Base-by-base conservation (phyloP, 2,797 vertebrate genomes). In the Helostoma temminkii region DNA sequence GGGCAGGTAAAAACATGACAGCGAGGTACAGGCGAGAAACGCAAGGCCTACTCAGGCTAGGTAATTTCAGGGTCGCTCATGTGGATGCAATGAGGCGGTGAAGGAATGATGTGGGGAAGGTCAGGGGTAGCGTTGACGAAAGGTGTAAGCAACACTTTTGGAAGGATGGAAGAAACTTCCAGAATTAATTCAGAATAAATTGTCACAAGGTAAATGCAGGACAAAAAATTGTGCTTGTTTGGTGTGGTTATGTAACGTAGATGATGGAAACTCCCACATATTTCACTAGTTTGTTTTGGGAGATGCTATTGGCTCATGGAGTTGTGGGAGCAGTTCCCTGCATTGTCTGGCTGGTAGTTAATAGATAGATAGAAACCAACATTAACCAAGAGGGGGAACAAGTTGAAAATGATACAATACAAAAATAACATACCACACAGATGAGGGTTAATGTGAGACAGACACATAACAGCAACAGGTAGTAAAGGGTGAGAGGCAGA, bases 1-100 rank as follows among this genome's bases (percentile, higher is more conserved):
- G 24, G 76, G 80, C 60, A 45, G 63, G 71, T 49, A 59, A 78
- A 88, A 87, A 88, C 55, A 84, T 79, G 86, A 87, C 82, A 76
- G 58, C 76, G 70, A 78, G 72, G 58, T 30, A 41, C 43, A 66
- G 65, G 30, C 30, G 37, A 50, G 55, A 62, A 81, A 66, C 28
- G 34, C 71, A 49, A 75, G 80, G 81, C 71, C 74, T 66, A 1
- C 36, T 66, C 47, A 1, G 28, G 49, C 54, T 30, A 19, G 72
- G 61, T 68, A 63, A 75, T 70, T 74, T 77, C 81, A 89, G 74
- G 86, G 86, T 69, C 74, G 3, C 66, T 71, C 30, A 30, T 65
- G 53, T 21, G 32, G 56, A 83, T 65, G 76, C 58, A 56, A 60
- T 7, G 46, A 49, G 67, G 48, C 37, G 21, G 56, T 7, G 52